These are phyloP conservation scores for Neria commutata DNA, from an alignment of 2,888 invertebrate genomes.

Conservation along the genomic window DNA sequence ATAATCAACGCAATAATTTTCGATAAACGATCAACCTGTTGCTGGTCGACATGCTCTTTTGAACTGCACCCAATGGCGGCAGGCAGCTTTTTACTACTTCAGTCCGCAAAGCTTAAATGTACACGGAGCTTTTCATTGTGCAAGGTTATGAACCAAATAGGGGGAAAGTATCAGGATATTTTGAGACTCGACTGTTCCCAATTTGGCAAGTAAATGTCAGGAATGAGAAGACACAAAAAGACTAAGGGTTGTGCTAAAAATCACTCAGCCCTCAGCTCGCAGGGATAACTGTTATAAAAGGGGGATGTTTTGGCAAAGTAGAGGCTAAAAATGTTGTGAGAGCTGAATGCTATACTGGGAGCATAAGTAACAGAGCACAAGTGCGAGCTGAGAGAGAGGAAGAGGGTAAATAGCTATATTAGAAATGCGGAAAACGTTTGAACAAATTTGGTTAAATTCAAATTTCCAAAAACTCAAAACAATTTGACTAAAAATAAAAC, in stretches of 20 bases:
- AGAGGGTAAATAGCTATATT: not conserved
- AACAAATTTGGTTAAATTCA: too few species aligned
- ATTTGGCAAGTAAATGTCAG: not conserved
- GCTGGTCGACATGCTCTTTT: too few species aligned
- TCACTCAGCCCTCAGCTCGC: not conserved
- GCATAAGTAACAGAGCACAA: not conserved
- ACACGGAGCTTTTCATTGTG: slow-evolving; percentile 8
- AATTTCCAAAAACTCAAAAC: too few species aligned
- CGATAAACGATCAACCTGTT: not conserved
- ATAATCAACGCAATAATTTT: not conserved
- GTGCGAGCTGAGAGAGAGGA: not conserved
- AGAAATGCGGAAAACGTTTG: too few species aligned
- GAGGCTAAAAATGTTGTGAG: not conserved
- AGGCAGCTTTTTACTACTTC: not conserved
- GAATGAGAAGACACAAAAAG: not conserved
- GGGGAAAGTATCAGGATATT: not conserved
- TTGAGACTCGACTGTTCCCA: not conserved
- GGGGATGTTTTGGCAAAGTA: not conserved
- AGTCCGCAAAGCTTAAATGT: too few species aligned
- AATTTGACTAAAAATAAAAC: too few species aligned
- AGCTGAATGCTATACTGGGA: not conserved
- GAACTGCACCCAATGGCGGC: too few species aligned
- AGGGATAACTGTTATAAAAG: not conserved
- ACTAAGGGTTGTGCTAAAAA: not conserved
- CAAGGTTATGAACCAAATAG: slow-evolving; percentile 17